Evolutionary conservation across 2,888 invertebrate species (phyloP).

Genomic region (Tuberolachnus salignus): DNA sequence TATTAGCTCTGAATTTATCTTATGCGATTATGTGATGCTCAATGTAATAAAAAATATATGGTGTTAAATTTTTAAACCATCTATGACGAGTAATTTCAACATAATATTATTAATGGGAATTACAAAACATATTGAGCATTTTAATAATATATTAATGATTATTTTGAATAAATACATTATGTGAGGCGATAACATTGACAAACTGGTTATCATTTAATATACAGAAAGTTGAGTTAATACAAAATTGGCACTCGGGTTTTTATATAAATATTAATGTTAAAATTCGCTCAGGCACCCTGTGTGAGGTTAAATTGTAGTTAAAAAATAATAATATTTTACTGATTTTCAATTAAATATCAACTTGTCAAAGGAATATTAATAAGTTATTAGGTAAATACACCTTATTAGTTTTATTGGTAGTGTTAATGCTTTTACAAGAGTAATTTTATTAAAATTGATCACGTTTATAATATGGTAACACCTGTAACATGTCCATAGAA

Average conservation of each 20-base stretch:
- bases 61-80: neutral
- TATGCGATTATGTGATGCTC: slow-evolving; percentile 33
- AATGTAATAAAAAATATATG: neutral
- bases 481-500: slow-evolving; percentile 13
- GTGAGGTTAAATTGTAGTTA: slow-evolving; percentile 14
- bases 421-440: slow-evolving; percentile 22
- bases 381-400: neutral
- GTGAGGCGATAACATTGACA: too few relatives aligned
- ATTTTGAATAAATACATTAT: neutral
- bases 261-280: slow-evolving; percentile 17
- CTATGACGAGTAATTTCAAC: neutral
- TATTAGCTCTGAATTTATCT: slow-evolving; percentile 14
- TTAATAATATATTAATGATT: neutral
- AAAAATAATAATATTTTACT: slow-evolving; percentile 25
- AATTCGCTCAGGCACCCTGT: slow-evolving; percentile 52
- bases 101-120: neutral
- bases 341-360: neutral
- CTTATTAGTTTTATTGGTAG: neutral
- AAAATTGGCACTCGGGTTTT: slow-evolving; percentile 49
- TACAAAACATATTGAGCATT: slow-evolving; percentile 29
- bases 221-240: slow-evolving; percentile 13
- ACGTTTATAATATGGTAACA: neutral
- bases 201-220: neutral
- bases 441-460: slow-evolving; percentile 12
- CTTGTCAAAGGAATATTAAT: neutral